Evolutionary conservation across 2,113 vertebrate genomes (phyloP), one percentile per base, ranked within the genome.

Genomic region (Brachypteracias leptosomus): DNA sequence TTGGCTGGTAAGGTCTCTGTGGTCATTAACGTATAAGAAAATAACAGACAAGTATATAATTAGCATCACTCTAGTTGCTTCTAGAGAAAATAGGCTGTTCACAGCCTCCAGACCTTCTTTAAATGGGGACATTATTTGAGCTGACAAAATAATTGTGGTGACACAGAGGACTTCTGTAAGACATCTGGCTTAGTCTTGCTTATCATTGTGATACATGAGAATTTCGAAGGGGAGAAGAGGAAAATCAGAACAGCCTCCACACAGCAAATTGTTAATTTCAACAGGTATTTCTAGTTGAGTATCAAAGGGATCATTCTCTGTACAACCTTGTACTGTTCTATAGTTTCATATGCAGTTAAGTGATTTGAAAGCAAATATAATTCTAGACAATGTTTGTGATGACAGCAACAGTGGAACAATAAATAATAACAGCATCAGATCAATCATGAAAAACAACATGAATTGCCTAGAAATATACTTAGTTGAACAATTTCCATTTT

Each of bases 51-150:
- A 1, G 14, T 77, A 35, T 67, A 91, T 89, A 95, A 97, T 85
- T 85, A 95, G 59, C 55, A 79, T 58, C 40, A 71, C 14, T 91
- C 11, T 11, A 47, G 14, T 33, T 5, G 3, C 5, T 55, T 77
- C 63, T 44, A 59, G 29, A 77, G 63, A 96, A 96, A 94, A 80
- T 62, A 91, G 78, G 59, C 33, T 88, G 26, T 46, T 92, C 67
- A 33, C 55, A 76, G 20, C 42, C 67, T 61, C 63, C 61, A 74
- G 18, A 70, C 29, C 7, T 66, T 80, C 67, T 83, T 93, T 90
- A 88, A 89, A 91, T 40, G 26, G 33, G 82, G 61, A 90, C 85
- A 83, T 61, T 76, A 80, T 79, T 83, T 87, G 66, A 33, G 49
- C 77, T 93, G 74, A 54, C 33, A 93, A 91, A 94, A 57, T 62